Evolutionary conservation across 2,797 vertebrate species (phyloP), one percentile per base, ranked within the genome.

Genomic region (Crenuchus spilurus): DNA sequence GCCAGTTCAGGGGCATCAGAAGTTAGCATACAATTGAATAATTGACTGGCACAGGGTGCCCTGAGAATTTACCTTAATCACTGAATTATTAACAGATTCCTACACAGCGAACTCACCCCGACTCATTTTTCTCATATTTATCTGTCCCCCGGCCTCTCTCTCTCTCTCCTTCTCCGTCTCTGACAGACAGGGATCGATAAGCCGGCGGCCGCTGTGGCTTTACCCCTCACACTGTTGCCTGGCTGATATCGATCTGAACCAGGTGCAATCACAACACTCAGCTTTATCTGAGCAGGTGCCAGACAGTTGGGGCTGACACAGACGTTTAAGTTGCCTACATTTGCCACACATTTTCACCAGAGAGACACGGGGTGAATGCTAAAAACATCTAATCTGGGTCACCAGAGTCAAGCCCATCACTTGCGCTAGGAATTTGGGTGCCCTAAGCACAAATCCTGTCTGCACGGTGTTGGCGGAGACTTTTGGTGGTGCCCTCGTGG

Each of bases 201-300:
- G 35, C 33, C 30, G n/a, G n/a, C 16, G 41, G 63, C 52, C 37
- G 20, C 22, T 20, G 24, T 33, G 60, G 74, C 57, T 54, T 64
- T 35, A 14, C 44, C 30, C 16, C 30, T 18, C 30, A 60, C 72
- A 11, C 63, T 64, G 63, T 75, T 51, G 60, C 62, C 72, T 68
- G 68, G 64, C 57, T 39, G 28, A 22, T 65, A 77, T 77, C 11
- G 63, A 80, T 80, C 41, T 30, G 7, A 33, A 35, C 64, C 69
- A 64, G 65, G 68, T 67, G 69, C 77, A 77, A 75, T 76, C 72
- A 68, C 61, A 77, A 69, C 62, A 52, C 62, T 69, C 51, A 8
- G 64, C 72, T 57, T 26, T 46, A 48, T 72, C 75, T 58, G 42
- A 55, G 37, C 67, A 77, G 54, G 57, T 63, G 63, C 48, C 63